Conservation (phyloP, 2,113 vertebrate species). For the Triplophysa dalaica region DNA sequence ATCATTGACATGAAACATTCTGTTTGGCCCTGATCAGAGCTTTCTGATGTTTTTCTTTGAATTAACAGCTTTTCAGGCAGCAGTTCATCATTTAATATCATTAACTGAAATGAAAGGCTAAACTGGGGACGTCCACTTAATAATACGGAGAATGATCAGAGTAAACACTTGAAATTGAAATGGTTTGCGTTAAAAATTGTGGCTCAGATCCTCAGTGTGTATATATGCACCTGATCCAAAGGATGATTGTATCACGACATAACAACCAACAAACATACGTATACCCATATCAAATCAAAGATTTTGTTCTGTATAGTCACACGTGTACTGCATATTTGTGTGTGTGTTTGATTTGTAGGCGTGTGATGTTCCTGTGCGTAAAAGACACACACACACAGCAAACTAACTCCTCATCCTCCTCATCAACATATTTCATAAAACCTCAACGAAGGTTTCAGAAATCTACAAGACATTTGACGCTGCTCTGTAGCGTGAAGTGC, state of each 20-base stretch:
- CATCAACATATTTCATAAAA: constrained; percentile 2
- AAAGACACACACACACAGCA: not conserved
- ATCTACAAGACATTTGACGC: constrained; percentile 22
- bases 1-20: not conserved
- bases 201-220: constrained; percentile 28
- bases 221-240: not conserved
- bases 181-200: constrained; percentile 26
- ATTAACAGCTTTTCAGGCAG: not conserved
- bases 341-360: constrained; percentile 7
- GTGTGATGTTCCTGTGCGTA: constrained; percentile 7
- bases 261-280: constrained; percentile 23
- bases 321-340: not conserved
- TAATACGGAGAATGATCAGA: not conserved
- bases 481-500: not conserved
- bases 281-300: constrained; percentile 12
- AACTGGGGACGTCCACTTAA: not conserved
- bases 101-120: not conserved
- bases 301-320: constrained; percentile 13
- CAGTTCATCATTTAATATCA: not conserved
- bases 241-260: constrained; percentile 24
- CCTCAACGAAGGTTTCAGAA: constrained; percentile 8
- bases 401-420: not conserved
- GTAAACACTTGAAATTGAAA: constrained; percentile 13
- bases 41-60: not conserved
- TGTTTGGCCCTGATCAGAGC: not conserved